A percentile compares a stretch with the other conserved stretches of the same genome.
phyloP scores from a whole-genome alignment of 2,113 vertebrate genomes.

The Chaetops frenatus region DNA sequence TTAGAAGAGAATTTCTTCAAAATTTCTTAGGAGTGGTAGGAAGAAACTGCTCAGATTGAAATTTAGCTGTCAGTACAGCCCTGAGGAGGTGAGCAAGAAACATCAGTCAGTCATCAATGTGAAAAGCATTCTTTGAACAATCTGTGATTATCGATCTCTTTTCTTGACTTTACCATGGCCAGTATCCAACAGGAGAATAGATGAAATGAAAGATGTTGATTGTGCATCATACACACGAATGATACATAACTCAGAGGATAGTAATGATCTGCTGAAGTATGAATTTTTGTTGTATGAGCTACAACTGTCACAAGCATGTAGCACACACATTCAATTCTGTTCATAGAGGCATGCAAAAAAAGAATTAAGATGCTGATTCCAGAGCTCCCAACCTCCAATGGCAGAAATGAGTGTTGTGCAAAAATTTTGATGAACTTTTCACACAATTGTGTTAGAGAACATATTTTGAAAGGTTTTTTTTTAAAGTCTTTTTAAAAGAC shows the following conservation, averaged over 20 bases:
- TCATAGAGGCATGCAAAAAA: not conserved
- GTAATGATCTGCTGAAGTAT: not conserved
- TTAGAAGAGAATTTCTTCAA: not conserved
- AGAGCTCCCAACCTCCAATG: not conserved
- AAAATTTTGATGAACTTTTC: not conserved
- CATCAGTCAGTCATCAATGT: not conserved
- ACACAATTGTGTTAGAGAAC: not conserved
- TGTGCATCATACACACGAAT: not conserved
- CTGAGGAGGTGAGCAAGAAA: not conserved
- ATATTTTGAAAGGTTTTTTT: not conserved
- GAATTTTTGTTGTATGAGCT: not conserved
- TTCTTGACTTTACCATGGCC: not conserved
- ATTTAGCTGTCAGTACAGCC: not conserved
- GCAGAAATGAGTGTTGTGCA: not conserved
- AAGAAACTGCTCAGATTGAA: not conserved
- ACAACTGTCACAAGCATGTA: not conserved
- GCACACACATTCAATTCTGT: not conserved
- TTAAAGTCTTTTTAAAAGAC: not conserved
- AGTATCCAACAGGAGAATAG: not conserved
- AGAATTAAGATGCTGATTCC: not conserved
- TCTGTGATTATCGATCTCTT: not conserved
- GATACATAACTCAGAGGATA: not conserved
- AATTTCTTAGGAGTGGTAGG: not conserved
- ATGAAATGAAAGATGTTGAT: not conserved
- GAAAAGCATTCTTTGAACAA: not conserved